Evolutionary conservation across 1,140 invertebrate genomes (phyloP).

Genomic region (Riptortus pedestris): DNA sequence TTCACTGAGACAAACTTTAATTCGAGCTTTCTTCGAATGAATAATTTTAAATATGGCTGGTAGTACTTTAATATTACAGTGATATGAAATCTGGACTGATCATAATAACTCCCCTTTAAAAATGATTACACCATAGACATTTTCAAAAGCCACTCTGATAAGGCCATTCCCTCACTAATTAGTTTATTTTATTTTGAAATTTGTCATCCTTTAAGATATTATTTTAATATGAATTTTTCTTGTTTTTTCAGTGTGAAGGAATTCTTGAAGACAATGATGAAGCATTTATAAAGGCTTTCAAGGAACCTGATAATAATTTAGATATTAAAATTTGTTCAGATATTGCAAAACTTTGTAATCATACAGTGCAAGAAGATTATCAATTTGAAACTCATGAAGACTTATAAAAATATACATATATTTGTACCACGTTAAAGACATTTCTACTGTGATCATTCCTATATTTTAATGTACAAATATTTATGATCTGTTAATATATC

Average conservation of each 20-base stretch:
- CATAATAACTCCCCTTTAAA: too few relatives aligned
- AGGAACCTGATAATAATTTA: constrained; percentile 31
- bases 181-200: too few relatives aligned
- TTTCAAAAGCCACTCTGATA: too few relatives aligned
- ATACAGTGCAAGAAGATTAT: constrained; percentile 21
- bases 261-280: constrained; percentile 50
- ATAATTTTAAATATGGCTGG: too few relatives aligned
- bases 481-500: background rate
- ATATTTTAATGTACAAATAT: background rate
- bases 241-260: constrained; percentile 44
- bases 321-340: constrained; percentile 28
- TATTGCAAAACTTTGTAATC: constrained; percentile 20
- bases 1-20: too few relatives aligned
- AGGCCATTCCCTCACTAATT: too few relatives aligned
- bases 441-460: background rate
- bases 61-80: too few relatives aligned
- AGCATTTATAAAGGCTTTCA: constrained; percentile 41
- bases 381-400: constrained; percentile 23
- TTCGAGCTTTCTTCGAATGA: too few relatives aligned
- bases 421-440: background rate
- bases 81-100: too few relatives aligned
- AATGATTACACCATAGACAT: too few relatives aligned
- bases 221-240: background rate
- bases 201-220: too few relatives aligned
- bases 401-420: constrained; percentile 6